phyloP scores from a whole-genome alignment of 2,797 vertebrate genomes.

The Melopsittacus undulatus region DNA sequence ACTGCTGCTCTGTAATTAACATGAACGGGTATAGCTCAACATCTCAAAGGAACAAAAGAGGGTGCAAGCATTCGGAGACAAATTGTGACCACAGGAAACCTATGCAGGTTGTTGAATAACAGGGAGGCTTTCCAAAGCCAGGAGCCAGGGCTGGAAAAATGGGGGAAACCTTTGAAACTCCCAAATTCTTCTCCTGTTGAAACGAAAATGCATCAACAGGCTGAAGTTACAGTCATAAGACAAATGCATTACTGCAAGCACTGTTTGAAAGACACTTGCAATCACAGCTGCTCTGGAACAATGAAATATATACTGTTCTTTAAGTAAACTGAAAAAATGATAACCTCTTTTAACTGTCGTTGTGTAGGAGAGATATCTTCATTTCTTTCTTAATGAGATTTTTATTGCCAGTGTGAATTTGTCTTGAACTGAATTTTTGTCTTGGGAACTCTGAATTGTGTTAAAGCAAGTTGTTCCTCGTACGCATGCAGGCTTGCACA shows the following conservation, averaged over 20 bases:
- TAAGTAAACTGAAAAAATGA: constrained; percentile 73
- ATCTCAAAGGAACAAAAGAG: not conserved
- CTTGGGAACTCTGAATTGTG: constrained; percentile 78
- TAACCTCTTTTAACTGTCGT: constrained; percentile 67
- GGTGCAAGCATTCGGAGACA: not conserved
- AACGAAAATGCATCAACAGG: constrained; percentile 33
- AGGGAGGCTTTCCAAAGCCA: not conserved
- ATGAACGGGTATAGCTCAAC: not conserved
- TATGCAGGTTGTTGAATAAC: constrained; percentile 13
- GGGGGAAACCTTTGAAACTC: not conserved
- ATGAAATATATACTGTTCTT: constrained; percentile 70
- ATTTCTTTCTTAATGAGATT: constrained; percentile 78
- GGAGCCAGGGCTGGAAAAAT: not conserved
- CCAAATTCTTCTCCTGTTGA: not conserved
- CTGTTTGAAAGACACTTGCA: constrained; percentile 55
- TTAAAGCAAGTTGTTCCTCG: constrained; percentile 71
- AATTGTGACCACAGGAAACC: not conserved
- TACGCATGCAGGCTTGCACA: constrained; percentile 64
- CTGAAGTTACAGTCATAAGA: constrained; percentile 25
- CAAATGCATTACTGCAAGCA: constrained; percentile 29
- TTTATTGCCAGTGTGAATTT: constrained; percentile 78
- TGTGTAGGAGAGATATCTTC: constrained; percentile 67
- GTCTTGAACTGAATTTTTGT: constrained; percentile 78
- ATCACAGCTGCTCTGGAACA: constrained; percentile 65
- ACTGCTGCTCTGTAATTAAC: constrained; percentile 4